Conservation (phyloP, 2,888 invertebrate species). For the Pandemis corylana region DNA sequence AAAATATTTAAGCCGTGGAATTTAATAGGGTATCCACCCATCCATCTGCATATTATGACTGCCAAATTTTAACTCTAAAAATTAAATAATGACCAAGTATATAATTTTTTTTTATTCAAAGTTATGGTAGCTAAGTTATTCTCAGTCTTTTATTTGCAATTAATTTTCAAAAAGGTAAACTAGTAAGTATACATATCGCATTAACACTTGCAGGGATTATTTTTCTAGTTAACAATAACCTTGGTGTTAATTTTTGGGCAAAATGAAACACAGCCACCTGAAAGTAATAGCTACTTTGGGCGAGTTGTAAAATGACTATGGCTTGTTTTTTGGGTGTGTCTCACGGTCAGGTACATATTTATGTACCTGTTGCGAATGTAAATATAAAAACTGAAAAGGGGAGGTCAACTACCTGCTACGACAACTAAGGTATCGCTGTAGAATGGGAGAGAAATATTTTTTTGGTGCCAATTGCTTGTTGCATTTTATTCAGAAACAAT, state of each 20-base stretch:
- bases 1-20: neutral
- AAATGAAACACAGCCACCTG: too few species aligned
- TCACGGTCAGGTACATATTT: constrained; percentile 31
- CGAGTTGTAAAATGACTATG: neutral
- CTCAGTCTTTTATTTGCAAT: too few species aligned
- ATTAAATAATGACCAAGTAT: too few species aligned
- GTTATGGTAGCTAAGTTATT: too few species aligned
- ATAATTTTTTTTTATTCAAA: too few species aligned
- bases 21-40: neutral
- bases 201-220: too few species aligned
- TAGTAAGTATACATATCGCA: too few species aligned
- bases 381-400: constrained; percentile 5
- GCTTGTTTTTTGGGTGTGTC: neutral
- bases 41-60: too few species aligned
- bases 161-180: too few species aligned
- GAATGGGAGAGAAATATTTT: neutral
- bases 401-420: constrained; percentile 35
- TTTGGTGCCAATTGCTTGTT: neutral
- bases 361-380: neutral
- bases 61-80: neutral
- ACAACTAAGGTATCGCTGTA: neutral
- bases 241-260: too few species aligned
- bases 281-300: too few species aligned
- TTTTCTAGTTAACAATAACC: too few species aligned
- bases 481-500: neutral